A percentile compares a stretch with the other conserved stretches of the same genome.
phyloP scores from a whole-genome alignment of 2,888 invertebrate genomes.

The Megamerina dolium region DNA sequence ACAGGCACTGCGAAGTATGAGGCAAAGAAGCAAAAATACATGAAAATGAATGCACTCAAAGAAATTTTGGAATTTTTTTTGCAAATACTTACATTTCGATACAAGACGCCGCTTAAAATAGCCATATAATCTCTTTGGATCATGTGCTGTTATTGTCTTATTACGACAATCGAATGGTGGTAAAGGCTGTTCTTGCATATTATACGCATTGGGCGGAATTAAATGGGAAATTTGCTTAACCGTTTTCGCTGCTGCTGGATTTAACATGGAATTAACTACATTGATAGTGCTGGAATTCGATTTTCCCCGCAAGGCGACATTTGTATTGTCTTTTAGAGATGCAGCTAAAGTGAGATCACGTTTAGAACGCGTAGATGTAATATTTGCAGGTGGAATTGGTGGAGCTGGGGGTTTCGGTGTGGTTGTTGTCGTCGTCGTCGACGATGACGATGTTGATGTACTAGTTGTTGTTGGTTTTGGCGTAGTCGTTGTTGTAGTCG shows the following conservation, averaged over 20 bases:
- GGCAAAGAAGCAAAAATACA: too few relatives aligned
- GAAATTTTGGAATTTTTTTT: background rate
- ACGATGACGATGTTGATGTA: conserved; percentile 40
- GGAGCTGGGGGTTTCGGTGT: conserved; percentile 34
- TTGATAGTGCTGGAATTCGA: background rate
- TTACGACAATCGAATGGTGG: conserved; percentile 52
- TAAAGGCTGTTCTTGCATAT: background rate
- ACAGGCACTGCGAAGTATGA: conserved; percentile 66
- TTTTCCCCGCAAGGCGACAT: background rate
- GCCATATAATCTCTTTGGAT: conserved; percentile 65
- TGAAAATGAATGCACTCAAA: background rate
- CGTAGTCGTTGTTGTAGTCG: conserved; percentile 46
- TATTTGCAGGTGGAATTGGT: conserved; percentile 1
- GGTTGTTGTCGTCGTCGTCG: conserved; percentile 44
- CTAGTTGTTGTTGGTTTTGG: conserved; percentile 50
- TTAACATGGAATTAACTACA: background rate
- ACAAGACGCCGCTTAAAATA: conserved; percentile 61
- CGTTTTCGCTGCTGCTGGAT: too few relatives aligned
- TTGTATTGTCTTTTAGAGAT: conserved; percentile 10
- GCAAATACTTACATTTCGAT: conserved; percentile 58
- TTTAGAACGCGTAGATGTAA: conserved; percentile 28
- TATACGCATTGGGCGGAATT: too few relatives aligned
- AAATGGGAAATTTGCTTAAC: too few relatives aligned
- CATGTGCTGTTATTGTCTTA: conserved; percentile 57
- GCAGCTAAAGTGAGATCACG: conserved; percentile 35